Evolutionary conservation across 2,797 vertebrate genomes (phyloP).

Genomic region (Premnoplex brunnescens): DNA sequence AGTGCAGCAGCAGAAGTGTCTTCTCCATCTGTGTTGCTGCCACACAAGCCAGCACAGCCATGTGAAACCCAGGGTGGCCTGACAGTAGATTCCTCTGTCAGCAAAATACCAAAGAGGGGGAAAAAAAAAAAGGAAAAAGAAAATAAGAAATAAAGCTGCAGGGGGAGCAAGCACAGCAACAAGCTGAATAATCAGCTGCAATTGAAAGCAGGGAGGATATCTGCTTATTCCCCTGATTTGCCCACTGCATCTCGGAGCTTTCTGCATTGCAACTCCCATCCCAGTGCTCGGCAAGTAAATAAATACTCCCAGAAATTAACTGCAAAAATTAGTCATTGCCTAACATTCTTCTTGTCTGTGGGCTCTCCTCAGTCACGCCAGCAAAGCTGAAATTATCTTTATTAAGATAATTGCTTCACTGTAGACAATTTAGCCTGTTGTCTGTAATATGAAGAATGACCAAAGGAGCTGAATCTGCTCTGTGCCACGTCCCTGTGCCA

Average conservation of each 20-base stretch:
- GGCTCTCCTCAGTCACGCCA: constrained; percentile 11
- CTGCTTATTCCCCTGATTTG: background rate
- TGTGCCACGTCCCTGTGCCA: background rate
- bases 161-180: background rate
- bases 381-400: constrained; percentile 44
- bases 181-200: background rate
- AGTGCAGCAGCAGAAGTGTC: background rate
- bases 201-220: background rate
- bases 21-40: background rate
- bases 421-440: constrained; percentile 33
- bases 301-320: background rate
- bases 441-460: background rate
- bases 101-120: background rate
- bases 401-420: constrained; percentile 42
- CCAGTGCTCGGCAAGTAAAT: background rate
- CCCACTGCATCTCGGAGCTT: background rate
- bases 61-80: background rate
- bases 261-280: background rate
- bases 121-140: background rate
- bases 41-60: background rate
- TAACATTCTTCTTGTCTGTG: background rate
- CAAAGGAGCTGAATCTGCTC: background rate
- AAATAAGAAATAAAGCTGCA: background rate
- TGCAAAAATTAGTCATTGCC: background rate
- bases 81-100: background rate